These are phyloP conservation scores for Oreochromis tanganicae DNA, from an alignment of 2,113 vertebrate species.

Conservation along the genomic window DNA sequence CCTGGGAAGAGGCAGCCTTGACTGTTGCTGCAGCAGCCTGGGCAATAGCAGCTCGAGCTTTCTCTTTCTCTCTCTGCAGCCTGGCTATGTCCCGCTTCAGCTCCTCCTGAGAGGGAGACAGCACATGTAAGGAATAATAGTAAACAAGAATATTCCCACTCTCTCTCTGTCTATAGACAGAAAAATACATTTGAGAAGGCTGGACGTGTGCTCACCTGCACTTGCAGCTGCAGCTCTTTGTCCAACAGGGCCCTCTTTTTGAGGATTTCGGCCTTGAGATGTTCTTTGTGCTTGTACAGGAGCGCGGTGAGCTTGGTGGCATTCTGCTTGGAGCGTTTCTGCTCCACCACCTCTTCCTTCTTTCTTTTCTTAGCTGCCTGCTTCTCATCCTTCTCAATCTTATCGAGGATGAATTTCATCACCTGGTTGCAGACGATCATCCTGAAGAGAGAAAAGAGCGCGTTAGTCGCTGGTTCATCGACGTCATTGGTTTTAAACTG, in stretches of 20 bases:
- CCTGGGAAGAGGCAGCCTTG: slow-evolving; percentile 35
- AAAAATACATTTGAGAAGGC: fast-evolving
- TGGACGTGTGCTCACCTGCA: slow-evolving; percentile 78
- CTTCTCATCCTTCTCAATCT: slow-evolving; percentile 98
- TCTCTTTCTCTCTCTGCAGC: slow-evolving; percentile 88
- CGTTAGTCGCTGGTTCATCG: neutral
- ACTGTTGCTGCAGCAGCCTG: slow-evolving; percentile 61
- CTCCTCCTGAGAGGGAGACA: slow-evolving; percentile 81
- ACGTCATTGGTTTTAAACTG: fast-evolving
- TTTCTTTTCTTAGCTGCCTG: slow-evolving; percentile 95
- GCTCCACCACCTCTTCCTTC: slow-evolving; percentile 94
- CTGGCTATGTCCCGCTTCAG: slow-evolving; percentile 84
- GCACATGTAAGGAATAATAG: neutral
- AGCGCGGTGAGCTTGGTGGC: slow-evolving; percentile 91
- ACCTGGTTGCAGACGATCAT: slow-evolving; percentile 99
- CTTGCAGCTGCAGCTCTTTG: slow-evolving; percentile 95
- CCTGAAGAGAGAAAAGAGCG: slow-evolving; percentile 55
- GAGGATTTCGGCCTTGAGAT: slow-evolving; percentile 93
- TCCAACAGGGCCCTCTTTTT: slow-evolving; percentile 96
- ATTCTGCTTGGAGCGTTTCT: slow-evolving; percentile 94
- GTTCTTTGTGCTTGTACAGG: slow-evolving; percentile 97
- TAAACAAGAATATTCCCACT: neutral
- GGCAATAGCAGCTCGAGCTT: slow-evolving; percentile 77
- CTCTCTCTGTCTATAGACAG: neutral
- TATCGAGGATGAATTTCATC: slow-evolving; percentile 98